Base-by-base conservation (phyloP, 2,888 invertebrate species). In the Epirrita christyi region DNA sequence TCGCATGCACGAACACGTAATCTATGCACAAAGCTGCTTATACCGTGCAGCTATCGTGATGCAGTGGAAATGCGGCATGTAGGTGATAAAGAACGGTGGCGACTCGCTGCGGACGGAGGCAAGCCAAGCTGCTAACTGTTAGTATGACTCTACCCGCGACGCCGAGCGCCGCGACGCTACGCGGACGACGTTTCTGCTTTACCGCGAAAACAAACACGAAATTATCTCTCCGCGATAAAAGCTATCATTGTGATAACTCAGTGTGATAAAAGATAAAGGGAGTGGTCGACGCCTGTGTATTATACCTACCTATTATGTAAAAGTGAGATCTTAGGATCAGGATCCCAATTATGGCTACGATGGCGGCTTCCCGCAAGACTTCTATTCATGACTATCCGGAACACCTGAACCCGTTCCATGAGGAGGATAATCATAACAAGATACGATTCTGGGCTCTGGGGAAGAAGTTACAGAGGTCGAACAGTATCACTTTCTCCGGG, bases 391-490 rank as follows among this genome's bases (percentile, higher is more conserved):
- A 96, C 80, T 96, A 96, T 81, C 96, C 96, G 43, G 95, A 96
- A 75, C 95, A 96, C 80, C 88, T 96, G 64, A 96, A 96, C 85
- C 96, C 96, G 15, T 96, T 96, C 81, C 93, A 93, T 64, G 95
- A 95, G 70, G 95, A 94, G 51, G 93, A 94, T 65, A 93, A 94
- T 77, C 94, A 94, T 74, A 94, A 93, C 73, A 93, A 93, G 72
- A 88, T 94, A 62, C 81, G 93, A 51, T 94, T 94, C 79, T 94
- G 94, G 94, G 93, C 93, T 14, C 83, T 93, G 27, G 92, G 93
- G 41, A 88, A 86, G 67, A 93, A 92, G 71, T 86, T 93, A 41
- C 83, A 75, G 55, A 85, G 93, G 59, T 93, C 93, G 4, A 94
- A 93, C 76, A 95, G 95, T 78, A 95, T 95, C 76, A 93, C 90